These are phyloP conservation scores for Lanistes nyassanus DNA, from an alignment of 1,140 invertebrate species.

Conservation along the genomic window DNA sequence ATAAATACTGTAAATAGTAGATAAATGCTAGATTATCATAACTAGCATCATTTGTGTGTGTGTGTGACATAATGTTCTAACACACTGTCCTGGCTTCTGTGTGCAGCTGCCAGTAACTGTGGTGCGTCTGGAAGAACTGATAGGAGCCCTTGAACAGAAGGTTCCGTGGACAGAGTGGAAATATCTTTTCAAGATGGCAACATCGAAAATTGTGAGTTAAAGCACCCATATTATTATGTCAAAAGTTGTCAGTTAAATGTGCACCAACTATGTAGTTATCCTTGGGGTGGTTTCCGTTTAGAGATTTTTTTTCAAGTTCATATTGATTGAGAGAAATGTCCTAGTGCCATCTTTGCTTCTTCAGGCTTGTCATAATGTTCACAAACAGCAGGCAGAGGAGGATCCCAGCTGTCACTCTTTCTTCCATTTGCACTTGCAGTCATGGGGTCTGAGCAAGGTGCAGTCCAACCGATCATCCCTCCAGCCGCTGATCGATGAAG, in stretches of 20 bases:
- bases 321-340: too few species aligned
- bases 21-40: too few species aligned
- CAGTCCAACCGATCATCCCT: slow-evolving; percentile 68
- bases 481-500: slow-evolving; percentile 51
- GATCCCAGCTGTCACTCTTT: slow-evolving; percentile 27
- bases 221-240: not conserved
- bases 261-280: not conserved
- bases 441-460: slow-evolving; percentile 71
- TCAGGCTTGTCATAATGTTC: too few species aligned
- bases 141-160: slow-evolving; percentile 73
- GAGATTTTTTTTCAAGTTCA: too few species aligned
- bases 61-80: not conserved
- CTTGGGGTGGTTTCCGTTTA: not conserved
- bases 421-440: slow-evolving; percentile 58
- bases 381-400: not conserved
- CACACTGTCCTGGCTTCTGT: not conserved
- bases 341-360: too few species aligned
- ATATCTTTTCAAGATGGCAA: slow-evolving; percentile 77
- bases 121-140: slow-evolving; percentile 73
- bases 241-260: not conserved
- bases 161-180: slow-evolving; percentile 78
- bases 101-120: slow-evolving; percentile 71
- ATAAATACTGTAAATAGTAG: too few species aligned
- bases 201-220: slow-evolving; percentile 75
- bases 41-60: not conserved